These are phyloP conservation scores for Halictus quadricinctus DNA, from an alignment of 2,888 invertebrate genomes.

Conservation along the genomic window DNA sequence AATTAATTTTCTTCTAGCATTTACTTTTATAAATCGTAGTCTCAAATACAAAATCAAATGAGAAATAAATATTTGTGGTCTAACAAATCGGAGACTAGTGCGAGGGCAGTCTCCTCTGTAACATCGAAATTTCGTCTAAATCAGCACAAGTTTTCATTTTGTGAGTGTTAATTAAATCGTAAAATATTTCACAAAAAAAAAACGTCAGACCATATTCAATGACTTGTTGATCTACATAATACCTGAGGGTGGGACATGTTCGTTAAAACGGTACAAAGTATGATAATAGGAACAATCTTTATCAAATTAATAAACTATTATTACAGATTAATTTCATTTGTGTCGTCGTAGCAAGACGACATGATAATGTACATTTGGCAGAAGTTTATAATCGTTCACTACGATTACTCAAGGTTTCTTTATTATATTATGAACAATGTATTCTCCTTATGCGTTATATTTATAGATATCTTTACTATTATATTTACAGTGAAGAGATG, in stretches of 20 bases:
- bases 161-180: slow-evolving; percentile 64
- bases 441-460: slow-evolving; percentile 9
- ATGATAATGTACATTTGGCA: slow-evolving; percentile 23
- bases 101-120: slow-evolving; percentile 72
- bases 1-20: slow-evolving; percentile 65
- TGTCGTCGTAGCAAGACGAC: neutral
- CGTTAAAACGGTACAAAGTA: slow-evolving; percentile 64
- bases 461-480: slow-evolving; percentile 24
- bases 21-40: slow-evolving; percentile 75
- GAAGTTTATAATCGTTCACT: slow-evolving; percentile 19
- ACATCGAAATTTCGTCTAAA: slow-evolving; percentile 52
- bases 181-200: slow-evolving; percentile 56
- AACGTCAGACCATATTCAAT: slow-evolving; percentile 62
- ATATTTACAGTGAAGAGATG: slow-evolving; percentile 28
- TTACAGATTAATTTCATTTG: slow-evolving; percentile 21
- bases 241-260: slow-evolving; percentile 64
- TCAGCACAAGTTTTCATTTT: slow-evolving; percentile 62
- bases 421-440: slow-evolving; percentile 15
- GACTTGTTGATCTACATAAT: slow-evolving; percentile 53
- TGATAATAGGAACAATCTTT: slow-evolving; percentile 70
- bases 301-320: slow-evolving; percentile 62
- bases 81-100: slow-evolving; percentile 77
- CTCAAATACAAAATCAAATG: slow-evolving; percentile 80
- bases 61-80: slow-evolving; percentile 79
- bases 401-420: slow-evolving; percentile 3